These are phyloP conservation scores for Neosalanx taihuensis DNA, from an alignment of 2,797 vertebrate genomes.

Conservation along the genomic window DNA sequence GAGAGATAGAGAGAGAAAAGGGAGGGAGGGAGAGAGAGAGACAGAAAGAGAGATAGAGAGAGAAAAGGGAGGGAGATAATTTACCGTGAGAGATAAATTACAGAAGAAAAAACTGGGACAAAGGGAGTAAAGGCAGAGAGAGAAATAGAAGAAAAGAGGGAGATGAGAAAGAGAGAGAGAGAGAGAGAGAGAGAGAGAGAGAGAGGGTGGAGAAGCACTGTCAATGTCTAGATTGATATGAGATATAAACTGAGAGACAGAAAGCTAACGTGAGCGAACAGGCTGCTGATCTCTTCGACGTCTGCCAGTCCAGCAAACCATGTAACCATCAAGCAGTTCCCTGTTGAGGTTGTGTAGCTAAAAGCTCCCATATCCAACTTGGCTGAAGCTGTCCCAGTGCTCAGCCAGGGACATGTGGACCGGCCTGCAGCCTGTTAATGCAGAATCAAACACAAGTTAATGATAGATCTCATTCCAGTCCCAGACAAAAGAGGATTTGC, in stretches of 20 bases:
- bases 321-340: slow-evolving; percentile 27
- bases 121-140: slow-evolving; percentile 7
- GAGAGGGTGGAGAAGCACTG: too few species aligned
- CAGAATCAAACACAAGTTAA: slow-evolving; percentile 68
- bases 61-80: slow-evolving; percentile 16
- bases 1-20: slow-evolving; percentile 3
- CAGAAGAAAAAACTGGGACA: not conserved
- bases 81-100: too few species aligned
- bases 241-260: too few species aligned
- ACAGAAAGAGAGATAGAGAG: slow-evolving; percentile 19
- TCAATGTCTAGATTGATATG: too few species aligned
- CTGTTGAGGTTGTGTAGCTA: slow-evolving; percentile 32
- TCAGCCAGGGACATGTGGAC: slow-evolving; percentile 63
- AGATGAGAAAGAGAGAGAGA: slow-evolving; percentile 4
- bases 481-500: slow-evolving; percentile 52
- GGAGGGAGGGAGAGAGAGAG: slow-evolving; percentile 8
- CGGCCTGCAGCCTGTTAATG: slow-evolving; percentile 63
- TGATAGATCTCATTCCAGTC: slow-evolving; percentile 57
- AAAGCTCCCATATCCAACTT: slow-evolving; percentile 57
- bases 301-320: slow-evolving; percentile 40
- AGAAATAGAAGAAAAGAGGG: too few species aligned
- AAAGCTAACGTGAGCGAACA: too few species aligned
- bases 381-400: slow-evolving; percentile 42
- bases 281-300: slow-evolving; percentile 48
- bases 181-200: slow-evolving; percentile 4